A percentile compares a stretch with the other conserved stretches of the same genome.
Evolutionary conservation across 2,797 vertebrate genomes (phyloP).

Genomic region (Coccyzus lansbergi): DNA sequence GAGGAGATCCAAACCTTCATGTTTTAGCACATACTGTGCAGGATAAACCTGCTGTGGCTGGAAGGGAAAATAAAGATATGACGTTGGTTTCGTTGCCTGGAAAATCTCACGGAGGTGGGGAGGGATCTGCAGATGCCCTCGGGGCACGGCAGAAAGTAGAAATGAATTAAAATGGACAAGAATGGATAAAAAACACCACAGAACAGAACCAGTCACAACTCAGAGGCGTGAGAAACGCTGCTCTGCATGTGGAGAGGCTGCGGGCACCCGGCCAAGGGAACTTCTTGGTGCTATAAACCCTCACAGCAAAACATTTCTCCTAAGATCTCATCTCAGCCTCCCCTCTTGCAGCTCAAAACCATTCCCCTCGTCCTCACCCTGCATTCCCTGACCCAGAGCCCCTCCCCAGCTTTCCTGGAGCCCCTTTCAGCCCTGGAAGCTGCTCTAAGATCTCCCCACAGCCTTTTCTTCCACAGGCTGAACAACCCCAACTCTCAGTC

Average conservation of each 20-base stretch:
- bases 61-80: background rate
- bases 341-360: too few relatives aligned
- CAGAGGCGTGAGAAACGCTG: background rate
- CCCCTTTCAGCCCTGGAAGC: too few relatives aligned
- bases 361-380: too few relatives aligned
- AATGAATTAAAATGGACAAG: background rate
- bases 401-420: too few relatives aligned
- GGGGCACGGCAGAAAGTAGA: background rate
- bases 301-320: too few relatives aligned
- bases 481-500: too few relatives aligned
- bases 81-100: background rate
- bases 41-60: background rate
- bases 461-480: too few relatives aligned
- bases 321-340: too few relatives aligned
- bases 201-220: background rate
- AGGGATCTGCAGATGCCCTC: background rate
- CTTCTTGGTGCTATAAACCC: accelerated
- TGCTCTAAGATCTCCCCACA: too few relatives aligned
- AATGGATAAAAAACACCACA: background rate
- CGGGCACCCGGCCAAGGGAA: background rate
- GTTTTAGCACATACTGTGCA: background rate
- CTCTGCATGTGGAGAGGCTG: accelerated
- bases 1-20: background rate
- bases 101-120: background rate
- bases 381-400: too few relatives aligned